Conservation (phyloP, 2,113 vertebrate genomes). For the Brienomyrus longianalis region DNA sequence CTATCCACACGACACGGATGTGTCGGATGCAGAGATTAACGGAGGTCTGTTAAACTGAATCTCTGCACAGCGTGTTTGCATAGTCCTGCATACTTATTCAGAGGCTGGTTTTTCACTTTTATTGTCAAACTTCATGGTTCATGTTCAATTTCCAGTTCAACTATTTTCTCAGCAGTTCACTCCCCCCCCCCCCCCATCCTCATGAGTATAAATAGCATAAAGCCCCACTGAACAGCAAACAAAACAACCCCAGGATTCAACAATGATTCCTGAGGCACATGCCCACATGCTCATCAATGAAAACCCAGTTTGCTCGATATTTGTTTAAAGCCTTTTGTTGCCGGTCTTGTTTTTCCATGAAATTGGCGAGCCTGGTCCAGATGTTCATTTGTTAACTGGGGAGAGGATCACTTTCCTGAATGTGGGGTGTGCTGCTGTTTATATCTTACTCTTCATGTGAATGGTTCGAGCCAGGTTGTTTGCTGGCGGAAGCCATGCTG, state of each 20-base stretch:
- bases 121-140: background rate
- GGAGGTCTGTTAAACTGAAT: conserved; percentile 59
- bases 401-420: conserved; percentile 24
- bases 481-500: conserved; percentile 9
- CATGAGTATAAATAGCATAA: background rate
- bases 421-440: conserved; percentile 42
- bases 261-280: background rate
- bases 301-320: background rate
- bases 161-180: background rate
- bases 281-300: background rate
- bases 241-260: background rate
- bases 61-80: conserved; percentile 31
- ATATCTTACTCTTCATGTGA: conserved; percentile 21
- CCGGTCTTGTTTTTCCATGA: background rate
- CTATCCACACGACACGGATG: conserved; percentile 36
- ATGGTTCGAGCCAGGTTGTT: background rate
- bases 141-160: background rate
- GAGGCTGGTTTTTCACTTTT: background rate
- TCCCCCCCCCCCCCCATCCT: background rate
- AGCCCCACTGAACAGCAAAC: background rate
- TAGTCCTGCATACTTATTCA: background rate
- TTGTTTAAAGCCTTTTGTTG: background rate
- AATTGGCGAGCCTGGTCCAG: conserved; percentile 21
- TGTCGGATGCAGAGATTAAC: conserved; percentile 53
- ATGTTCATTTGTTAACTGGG: conserved; percentile 33